Evolutionary conservation across 2,113 vertebrate genomes (phyloP), one percentile per base, ranked within the genome.

Genomic region (Nymphicus hollandicus): DNA sequence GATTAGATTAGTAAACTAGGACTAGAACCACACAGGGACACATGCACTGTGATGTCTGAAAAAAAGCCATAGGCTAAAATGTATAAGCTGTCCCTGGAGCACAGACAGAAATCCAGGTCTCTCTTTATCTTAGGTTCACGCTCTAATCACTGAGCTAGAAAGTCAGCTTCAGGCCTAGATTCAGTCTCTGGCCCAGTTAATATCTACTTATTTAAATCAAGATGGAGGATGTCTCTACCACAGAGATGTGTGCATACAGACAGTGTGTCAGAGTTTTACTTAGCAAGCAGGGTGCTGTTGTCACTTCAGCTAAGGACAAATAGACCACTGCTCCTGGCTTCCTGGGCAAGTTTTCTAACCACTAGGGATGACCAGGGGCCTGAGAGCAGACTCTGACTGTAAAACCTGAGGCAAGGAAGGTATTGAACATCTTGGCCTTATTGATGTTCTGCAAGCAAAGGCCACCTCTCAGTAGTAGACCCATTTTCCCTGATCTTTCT

Each of bases 51-150:
- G 66, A 69, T 76, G 14, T 79, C 29, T 79, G 27, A 47, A 16
- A 69, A 81, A n/a, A 44, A 71, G 56, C 52, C 90, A 93, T 17
- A 47, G 93, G 91, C 39, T 86, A 90, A 88, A 91, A 88, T 49
- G 28, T 55, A 69, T 56, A 79, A 52, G n/a, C 11, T 93, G 24
- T 96, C 66, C 52, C 49, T 69, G 66, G 63, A 77, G 74, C 52
- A 87, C 15, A 72, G 70, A 60, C 3, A 56, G 44, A 86, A 93
- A 94, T 80, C 35, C 63, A 91, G 33, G 44, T 88, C 81, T 95
- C 43, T 85, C 85, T 91, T 89, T 61, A n/a, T 84, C 70, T 47
- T 76, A 76, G 55, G 24, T 88, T 91, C 79, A 41, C 28, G 44
- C 53, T 63, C 88, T 85, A 86, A 85, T 46, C 79, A 56, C 49